Percentiles rank a stretch among this genome's conserved stretches.
Evolutionary conservation across 2,113 vertebrate genomes (phyloP).

Genomic region (Dendrocopos noguchii): DNA sequence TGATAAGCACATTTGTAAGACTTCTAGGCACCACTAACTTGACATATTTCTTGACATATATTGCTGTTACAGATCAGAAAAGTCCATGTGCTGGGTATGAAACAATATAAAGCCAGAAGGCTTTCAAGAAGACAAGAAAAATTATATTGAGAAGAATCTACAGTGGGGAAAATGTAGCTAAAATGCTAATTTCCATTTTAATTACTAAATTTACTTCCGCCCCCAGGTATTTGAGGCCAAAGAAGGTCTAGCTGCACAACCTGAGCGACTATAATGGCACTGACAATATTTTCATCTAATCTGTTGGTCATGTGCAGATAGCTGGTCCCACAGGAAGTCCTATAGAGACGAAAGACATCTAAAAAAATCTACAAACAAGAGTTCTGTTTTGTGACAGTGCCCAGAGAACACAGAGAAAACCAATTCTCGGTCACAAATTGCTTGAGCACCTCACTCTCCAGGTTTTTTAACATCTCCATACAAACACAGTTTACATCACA

Average conservation of each 20-base stretch:
- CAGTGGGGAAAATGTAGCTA: background rate
- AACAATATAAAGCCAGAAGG: background rate
- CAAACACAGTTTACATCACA: background rate
- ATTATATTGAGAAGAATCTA: background rate
- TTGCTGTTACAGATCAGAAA: background rate
- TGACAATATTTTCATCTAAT: background rate
- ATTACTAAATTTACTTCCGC: background rate
- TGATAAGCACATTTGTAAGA: background rate
- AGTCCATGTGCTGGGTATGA: background rate
- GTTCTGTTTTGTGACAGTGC: background rate
- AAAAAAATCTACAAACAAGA: background rate
- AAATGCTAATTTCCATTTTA: background rate
- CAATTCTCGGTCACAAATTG: background rate
- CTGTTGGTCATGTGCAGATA: background rate
- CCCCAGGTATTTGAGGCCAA: background rate
- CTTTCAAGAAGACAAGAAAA: background rate
- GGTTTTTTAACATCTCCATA: background rate
- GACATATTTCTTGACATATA: background rate
- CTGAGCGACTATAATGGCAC: background rate
- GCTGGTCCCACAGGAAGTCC: background rate
- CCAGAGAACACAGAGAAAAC: background rate
- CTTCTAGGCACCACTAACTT: background rate
- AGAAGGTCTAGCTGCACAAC: background rate
- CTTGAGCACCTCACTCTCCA: accelerated
- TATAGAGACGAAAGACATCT: background rate